Conservation (phyloP, 2,888 invertebrate genomes). For the Brachynemurus nebulosus region DNA sequence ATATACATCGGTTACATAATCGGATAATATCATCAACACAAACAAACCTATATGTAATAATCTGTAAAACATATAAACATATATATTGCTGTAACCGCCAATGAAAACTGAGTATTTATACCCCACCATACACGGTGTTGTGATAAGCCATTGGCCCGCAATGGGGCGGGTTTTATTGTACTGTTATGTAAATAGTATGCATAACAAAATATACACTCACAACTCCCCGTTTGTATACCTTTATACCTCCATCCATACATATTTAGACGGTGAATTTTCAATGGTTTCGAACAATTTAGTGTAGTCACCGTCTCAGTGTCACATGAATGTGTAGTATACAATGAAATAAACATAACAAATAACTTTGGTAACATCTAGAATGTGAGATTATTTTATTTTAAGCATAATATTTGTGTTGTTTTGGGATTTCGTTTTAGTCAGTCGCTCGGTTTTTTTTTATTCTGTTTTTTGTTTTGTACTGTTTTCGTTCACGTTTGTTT, state of each 20-base stretch:
- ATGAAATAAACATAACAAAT: background rate
- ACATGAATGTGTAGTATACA: background rate
- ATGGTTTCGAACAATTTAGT: background rate
- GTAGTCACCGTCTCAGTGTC: background rate
- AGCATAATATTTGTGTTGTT: background rate
- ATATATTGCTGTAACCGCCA: constrained; percentile 19
- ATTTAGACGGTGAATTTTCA: background rate
- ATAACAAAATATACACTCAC: constrained; percentile 53
- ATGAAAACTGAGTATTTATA: constrained; percentile 22
- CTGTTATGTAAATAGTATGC: constrained; percentile 60
- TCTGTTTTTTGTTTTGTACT: background rate
- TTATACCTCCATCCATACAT: no score
- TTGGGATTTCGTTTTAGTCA: constrained; percentile 1
- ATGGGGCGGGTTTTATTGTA: constrained; percentile 29
- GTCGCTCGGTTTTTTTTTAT: background rate
- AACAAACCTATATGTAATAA: no score
- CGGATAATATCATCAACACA: no score
- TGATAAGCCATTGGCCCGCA: constrained; percentile 33
- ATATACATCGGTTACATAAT: no score
- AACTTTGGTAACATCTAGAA: constrained; percentile 1
- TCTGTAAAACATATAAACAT: no score
- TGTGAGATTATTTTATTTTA: constrained; percentile 1
- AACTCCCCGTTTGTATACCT: no score
- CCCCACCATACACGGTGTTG: constrained; percentile 25
- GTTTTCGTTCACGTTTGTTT: no score